A percentile compares a stretch with the other conserved stretches of the same genome.
phyloP scores from a whole-genome alignment of 2,797 vertebrate genomes.

The Sebastolobus alascanus region DNA sequence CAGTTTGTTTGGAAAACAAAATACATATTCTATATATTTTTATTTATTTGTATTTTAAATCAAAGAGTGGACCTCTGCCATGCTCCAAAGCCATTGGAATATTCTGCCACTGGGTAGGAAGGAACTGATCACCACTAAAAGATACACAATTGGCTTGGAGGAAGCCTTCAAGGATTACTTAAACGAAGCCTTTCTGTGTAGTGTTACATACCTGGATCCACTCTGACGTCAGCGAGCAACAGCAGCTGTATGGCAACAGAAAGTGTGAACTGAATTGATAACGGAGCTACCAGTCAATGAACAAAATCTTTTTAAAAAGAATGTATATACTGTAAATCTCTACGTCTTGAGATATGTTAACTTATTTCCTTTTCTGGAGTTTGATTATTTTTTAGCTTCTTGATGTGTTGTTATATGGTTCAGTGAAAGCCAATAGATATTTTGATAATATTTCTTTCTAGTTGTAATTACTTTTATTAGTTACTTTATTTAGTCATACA shows the following conservation, averaged over 20 bases:
- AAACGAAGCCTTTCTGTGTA: constrained; percentile 18
- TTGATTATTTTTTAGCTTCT: constrained; percentile 77
- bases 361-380: constrained; percentile 79
- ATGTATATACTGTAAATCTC: constrained; percentile 87
- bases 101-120: constrained; percentile 41
- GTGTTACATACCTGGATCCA: constrained; percentile 56
- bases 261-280: constrained; percentile 40
- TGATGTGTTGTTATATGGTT: constrained; percentile 75
- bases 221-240: constrained; percentile 17
- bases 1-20: constrained; percentile 52
- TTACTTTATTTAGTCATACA: constrained; percentile 56
- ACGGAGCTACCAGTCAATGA: constrained; percentile 58
- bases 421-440: constrained; percentile 79
- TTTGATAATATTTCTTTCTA: constrained; percentile 74
- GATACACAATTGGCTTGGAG: constrained; percentile 43
- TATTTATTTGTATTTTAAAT: constrained; percentile 69
- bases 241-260: constrained; percentile 30
- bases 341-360: constrained; percentile 79
- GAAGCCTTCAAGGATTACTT: constrained; percentile 36
- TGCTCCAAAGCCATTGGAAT: constrained; percentile 69
- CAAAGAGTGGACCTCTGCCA: constrained; percentile 71
- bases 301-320: constrained; percentile 70
- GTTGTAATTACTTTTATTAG: constrained; percentile 52
- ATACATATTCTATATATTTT: constrained; percentile 73
- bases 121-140: constrained; percentile 43